phyloP scores from a whole-genome alignment of 2,888 invertebrate species.

The Aleiodes testaceus region DNA sequence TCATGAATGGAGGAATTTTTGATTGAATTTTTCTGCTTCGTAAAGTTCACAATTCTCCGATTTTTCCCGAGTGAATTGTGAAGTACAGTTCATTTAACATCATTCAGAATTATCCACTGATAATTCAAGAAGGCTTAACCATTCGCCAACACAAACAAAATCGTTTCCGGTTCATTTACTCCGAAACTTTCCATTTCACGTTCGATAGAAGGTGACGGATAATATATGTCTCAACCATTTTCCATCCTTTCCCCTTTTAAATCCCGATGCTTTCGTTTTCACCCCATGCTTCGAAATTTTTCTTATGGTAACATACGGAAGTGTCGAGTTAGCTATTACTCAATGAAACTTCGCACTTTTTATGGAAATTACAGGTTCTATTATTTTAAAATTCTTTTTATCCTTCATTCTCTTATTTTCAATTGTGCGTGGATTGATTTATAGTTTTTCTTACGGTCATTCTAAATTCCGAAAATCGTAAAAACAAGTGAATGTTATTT shows the following conservation, averaged over 20 bases:
- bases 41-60: no score
- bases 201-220: constrained; percentile 28
- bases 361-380: background rate
- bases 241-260: constrained; percentile 24
- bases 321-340: constrained; percentile 20
- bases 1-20: no score
- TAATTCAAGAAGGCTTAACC: constrained; percentile 9
- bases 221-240: constrained; percentile 18
- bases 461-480: no score
- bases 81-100: background rate
- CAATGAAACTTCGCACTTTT: background rate
- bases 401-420: background rate
- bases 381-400: background rate
- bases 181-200: constrained; percentile 27
- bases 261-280: constrained; percentile 14
- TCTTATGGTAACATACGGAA: constrained; percentile 13
- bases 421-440: no score
- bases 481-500: no score
- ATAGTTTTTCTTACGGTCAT: no score
- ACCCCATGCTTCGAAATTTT: background rate
- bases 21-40: no score
- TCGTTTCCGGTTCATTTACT: constrained; percentile 27
- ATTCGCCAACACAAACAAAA: background rate
- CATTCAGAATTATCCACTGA: background rate
- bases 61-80: no score